Evolutionary conservation across 2,888 invertebrate species (phyloP).

Genomic region (Eupithecia subfuscata): DNA sequence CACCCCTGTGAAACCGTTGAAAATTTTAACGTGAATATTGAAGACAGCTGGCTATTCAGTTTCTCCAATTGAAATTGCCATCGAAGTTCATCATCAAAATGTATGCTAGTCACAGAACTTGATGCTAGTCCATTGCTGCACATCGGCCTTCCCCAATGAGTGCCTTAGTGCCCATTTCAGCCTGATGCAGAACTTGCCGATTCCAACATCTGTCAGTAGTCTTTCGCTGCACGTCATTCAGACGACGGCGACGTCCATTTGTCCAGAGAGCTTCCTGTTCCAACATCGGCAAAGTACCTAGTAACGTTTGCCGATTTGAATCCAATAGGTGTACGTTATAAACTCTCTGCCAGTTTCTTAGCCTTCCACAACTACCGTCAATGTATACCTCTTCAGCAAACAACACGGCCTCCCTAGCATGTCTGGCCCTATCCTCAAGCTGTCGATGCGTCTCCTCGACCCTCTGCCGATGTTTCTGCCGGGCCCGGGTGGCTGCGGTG

Average conservation of each 20-base stretch:
- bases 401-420: slow-evolving; percentile 84
- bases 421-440: slow-evolving; percentile 80
- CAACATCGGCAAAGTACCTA: too few species aligned
- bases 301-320: too few species aligned
- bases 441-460: slow-evolving; percentile 70
- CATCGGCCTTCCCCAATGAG: too few species aligned
- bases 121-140: neutral
- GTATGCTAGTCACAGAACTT: neutral
- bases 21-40: neutral
- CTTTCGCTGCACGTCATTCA: too few species aligned
- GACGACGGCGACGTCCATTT: too few species aligned
- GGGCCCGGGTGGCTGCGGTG: slow-evolving; percentile 80
- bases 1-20: neutral
- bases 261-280: too few species aligned
- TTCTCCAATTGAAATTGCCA: neutral
- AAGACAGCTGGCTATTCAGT: neutral
- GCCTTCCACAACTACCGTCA: too few species aligned
- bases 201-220: too few species aligned
- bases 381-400: slow-evolving; percentile 87
- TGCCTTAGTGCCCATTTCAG: too few species aligned
- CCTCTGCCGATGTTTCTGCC: slow-evolving; percentile 74
- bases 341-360: too few species aligned
- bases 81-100: neutral
- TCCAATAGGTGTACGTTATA: too few species aligned
- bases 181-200: too few species aligned